These are phyloP conservation scores for Taeniopygia guttata DNA, from an alignment of 2,797 vertebrate species.

Conservation along the genomic window DNA sequence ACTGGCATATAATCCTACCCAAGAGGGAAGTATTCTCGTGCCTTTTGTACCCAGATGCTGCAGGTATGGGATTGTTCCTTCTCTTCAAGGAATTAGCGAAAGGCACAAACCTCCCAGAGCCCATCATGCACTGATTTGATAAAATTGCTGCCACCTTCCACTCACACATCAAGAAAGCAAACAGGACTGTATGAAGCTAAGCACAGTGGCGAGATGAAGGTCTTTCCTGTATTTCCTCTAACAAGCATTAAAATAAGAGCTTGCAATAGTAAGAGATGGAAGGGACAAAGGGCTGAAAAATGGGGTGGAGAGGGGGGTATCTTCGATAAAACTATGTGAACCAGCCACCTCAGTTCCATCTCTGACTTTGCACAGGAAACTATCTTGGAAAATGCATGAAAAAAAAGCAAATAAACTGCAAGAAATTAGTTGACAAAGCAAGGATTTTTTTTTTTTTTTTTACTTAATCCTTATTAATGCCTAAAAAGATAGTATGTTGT, in stretches of 20 bases:
- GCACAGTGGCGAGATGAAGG: not conserved
- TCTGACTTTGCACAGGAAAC: not conserved
- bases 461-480: not conserved
- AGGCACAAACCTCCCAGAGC: not conserved
- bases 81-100: not conserved
- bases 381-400: not conserved
- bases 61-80: not conserved
- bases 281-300: not conserved
- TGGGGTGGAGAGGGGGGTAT: rapidly evolving
- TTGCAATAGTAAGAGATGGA: not conserved
- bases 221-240: not conserved
- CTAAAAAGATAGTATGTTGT: not conserved
- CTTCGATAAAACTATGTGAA: not conserved
- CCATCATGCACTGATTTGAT: not conserved
- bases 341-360: not conserved
- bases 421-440: not conserved
- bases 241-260: not conserved
- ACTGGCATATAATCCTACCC: not conserved
- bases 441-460: not conserved
- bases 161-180: not conserved
- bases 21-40: rapidly evolving
- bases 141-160: not conserved
- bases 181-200: not conserved
- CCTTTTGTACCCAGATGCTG: not conserved
- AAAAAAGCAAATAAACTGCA: not conserved